Evolutionary conservation across 2,888 invertebrate species (phyloP), one percentile per base, ranked within the genome.

Genomic region (Mesochorus sp.): DNA sequence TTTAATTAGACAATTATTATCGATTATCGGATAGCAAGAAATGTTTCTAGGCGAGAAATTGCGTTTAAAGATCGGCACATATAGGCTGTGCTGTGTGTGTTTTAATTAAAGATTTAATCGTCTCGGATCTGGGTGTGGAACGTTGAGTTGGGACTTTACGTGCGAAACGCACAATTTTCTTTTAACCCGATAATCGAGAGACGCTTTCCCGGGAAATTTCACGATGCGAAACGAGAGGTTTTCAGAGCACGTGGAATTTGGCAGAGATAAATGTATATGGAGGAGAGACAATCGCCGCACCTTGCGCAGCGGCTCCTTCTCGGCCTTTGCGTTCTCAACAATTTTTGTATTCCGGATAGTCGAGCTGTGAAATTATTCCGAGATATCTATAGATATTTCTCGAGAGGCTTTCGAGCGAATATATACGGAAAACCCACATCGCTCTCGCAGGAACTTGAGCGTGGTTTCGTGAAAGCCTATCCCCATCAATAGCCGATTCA

Each of bases 401-500:
- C 17, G 28, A 26, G 28, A 42, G 21, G 2, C 26, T 10, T 53
- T 19, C 42, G 24, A 12, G 42, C 44, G 31, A 21, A 19, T 28
- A 12, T n/a, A n/a, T 19, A 24, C 26, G 28, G 66, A 26, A 57
- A 47, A 53, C 17, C n/a, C 19, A 28, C 26, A 14, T 21, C 24
- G 10, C 61, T n/a, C 42, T 28, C 39, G 5, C 53, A 66, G 42
- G 51, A 57, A 68, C 57, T 67, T 44, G 31, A 34, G 12, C 24
- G 55, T 39, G 51, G 28, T 57, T 31, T 73, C 57, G 57, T 57
- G 73, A 73, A 73, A 73, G 62, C 49, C 66, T 57, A 19, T 49
- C 57, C 8, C 59, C 34, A 59, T 57, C 55, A 74, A 61, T 67
- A 44, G 19, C 37, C 59, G 14, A 42, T 31, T 49, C 66, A 42